Evolutionary conservation across 2,113 vertebrate genomes (phyloP).

Genomic region (Albula goreensis): DNA sequence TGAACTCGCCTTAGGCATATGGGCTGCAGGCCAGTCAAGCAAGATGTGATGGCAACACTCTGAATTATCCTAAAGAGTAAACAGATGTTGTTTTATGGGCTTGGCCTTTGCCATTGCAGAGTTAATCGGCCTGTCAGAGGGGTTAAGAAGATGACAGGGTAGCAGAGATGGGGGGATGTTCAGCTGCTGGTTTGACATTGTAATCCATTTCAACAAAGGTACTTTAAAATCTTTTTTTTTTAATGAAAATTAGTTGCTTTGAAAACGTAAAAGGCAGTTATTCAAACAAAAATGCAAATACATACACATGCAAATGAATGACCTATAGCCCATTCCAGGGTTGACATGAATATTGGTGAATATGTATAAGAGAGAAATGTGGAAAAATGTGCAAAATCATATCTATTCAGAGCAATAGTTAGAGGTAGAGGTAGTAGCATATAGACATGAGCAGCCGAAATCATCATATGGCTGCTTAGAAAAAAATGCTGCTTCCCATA

Average conservation of each 20-base stretch:
- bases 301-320: no score
- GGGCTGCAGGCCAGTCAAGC: not conserved
- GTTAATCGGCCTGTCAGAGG: not conserved
- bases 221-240: not conserved
- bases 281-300: no score
- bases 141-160: not conserved
- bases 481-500: not conserved
- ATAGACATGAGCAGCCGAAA: not conserved
- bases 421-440: no score
- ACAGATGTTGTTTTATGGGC: not conserved
- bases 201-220: not conserved
- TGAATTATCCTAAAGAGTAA: not conserved
- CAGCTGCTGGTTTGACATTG: not conserved
- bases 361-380: not conserved
- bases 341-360: not conserved
- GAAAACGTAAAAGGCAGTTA: no score
- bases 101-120: not conserved
- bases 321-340: no score
- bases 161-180: not conserved
- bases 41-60: not conserved
- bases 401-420: not conserved
- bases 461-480: not conserved
- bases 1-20: not conserved
- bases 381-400: not conserved
- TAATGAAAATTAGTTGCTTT: no score